A percentile compares a stretch with the other conserved stretches of the same genome.
Evolutionary conservation across 2,113 vertebrate genomes (phyloP).

Genomic region (Bungarus multicinctus): DNA sequence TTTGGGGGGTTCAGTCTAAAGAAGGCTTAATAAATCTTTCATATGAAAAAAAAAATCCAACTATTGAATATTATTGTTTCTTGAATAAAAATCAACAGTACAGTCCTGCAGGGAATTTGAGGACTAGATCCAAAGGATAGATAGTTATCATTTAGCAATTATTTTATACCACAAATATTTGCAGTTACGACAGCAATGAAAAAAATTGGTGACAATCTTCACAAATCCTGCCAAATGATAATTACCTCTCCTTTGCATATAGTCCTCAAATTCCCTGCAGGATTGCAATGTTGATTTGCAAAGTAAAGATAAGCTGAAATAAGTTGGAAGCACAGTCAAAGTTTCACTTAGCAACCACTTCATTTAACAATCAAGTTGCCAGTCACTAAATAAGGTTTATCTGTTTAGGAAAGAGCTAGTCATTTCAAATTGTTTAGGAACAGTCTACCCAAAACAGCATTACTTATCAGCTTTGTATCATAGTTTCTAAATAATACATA

Average conservation of each 20-base stretch:
- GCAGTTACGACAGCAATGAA: not conserved
- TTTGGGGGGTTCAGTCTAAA: not conserved
- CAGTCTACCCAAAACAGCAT: not conserved
- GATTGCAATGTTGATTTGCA: not conserved
- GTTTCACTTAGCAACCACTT: not conserved
- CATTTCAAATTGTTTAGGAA: not conserved
- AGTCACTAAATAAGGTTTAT: not conserved
- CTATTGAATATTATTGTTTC: not conserved
- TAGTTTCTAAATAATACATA: not conserved
- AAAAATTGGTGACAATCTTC: not conserved
- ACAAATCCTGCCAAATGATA: not conserved
- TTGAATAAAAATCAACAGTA: not conserved
- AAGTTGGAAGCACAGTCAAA: not conserved
- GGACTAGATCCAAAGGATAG: not conserved
- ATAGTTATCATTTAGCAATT: not conserved
- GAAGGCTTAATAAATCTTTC: not conserved
- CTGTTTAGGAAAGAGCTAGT: not conserved
- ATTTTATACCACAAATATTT: not conserved
- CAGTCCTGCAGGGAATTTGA: not conserved
- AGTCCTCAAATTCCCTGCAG: not conserved
- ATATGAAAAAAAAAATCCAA: not conserved
- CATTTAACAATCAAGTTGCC: not conserved
- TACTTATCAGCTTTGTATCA: not conserved
- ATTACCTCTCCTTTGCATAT: not conserved
- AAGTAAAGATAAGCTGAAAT: not conserved